Evolutionary conservation across 1,140 invertebrate species (phyloP).

Genomic region (Leptopilina clavipes): DNA sequence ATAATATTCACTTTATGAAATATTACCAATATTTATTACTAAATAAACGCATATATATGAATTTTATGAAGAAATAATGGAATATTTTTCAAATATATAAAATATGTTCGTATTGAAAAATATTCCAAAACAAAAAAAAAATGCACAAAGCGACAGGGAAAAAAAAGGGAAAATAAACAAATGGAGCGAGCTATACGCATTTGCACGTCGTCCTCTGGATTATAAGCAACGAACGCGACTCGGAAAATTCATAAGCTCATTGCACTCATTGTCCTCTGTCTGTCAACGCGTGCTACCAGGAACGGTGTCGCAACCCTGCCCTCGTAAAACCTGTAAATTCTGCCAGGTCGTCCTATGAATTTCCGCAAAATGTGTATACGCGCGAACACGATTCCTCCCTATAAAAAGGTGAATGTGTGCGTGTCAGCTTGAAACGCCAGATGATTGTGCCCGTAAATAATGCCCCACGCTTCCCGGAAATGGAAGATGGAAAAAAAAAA

Average conservation of each 20-base stretch:
- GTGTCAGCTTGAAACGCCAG: conserved; percentile 32
- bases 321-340: conserved; percentile 26
- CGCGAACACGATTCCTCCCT: background rate
- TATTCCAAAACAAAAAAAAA: no score
- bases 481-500: conserved; percentile 14
- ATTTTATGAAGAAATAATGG: no score
- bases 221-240: background rate
- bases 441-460: conserved; percentile 32
- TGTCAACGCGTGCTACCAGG: conserved; percentile 10
- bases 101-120: no score
- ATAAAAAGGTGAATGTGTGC: background rate
- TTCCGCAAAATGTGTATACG: conserved; percentile 18
- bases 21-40: no score
- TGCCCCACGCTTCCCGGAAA: background rate
- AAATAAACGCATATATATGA: no score
- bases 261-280: conserved; percentile 22
- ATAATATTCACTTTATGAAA: no score
- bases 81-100: no score
- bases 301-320: conserved; percentile 6
- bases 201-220: conserved; percentile 8
- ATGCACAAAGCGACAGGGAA: no score
- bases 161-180: background rate
- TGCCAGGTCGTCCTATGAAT: conserved; percentile 18
- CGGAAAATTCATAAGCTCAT: conserved; percentile 31
- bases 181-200: background rate